phyloP scores from a whole-genome alignment of 2,113 vertebrate genomes.

The Myotis brandtii region DNA sequence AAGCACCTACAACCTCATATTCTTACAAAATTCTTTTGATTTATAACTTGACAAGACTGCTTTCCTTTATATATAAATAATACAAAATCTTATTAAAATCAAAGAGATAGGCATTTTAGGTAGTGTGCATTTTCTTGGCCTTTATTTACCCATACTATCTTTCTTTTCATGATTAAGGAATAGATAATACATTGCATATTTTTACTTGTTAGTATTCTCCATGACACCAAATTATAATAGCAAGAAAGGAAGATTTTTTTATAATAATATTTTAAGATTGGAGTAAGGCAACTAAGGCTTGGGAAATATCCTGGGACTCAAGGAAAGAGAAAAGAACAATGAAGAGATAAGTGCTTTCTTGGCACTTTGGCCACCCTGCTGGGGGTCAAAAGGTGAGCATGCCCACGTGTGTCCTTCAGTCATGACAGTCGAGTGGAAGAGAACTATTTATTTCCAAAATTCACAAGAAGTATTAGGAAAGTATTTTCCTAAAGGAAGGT shows the following conservation, averaged over 20 bases:
- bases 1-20: background rate
- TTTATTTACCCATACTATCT: background rate
- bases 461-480: background rate
- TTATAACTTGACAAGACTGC: background rate
- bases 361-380: background rate
- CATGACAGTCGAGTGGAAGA: background rate
- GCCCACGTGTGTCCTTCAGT: background rate
- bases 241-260: background rate
- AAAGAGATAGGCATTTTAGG: background rate
- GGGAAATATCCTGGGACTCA: background rate
- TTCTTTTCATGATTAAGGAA: background rate
- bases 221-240: background rate
- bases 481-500: background rate
- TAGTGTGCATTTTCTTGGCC: background rate
- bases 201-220: background rate
- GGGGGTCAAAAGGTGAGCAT: background rate
- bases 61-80: background rate
- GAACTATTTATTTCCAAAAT: background rate
- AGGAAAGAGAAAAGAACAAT: background rate
- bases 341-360: background rate
- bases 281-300: background rate
- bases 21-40: conserved; percentile 12
- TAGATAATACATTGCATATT: background rate
- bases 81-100: background rate
- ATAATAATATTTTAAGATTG: background rate